Evolutionary conservation across 2,888 invertebrate species (phyloP).

Genomic region (Habrosyne pyritoides): DNA sequence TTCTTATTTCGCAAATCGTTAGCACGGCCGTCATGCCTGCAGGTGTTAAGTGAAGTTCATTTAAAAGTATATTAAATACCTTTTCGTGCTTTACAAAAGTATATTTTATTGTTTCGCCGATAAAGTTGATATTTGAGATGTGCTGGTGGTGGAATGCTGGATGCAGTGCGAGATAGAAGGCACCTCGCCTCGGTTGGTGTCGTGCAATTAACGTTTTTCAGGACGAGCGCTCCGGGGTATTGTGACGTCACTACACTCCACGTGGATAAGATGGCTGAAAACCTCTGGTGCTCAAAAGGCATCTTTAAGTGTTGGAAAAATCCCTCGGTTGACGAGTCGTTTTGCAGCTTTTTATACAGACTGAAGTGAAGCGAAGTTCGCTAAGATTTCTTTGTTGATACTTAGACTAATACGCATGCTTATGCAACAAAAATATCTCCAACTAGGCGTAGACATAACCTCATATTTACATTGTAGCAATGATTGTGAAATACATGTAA

Average conservation of each 20-base stretch:
- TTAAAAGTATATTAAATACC: slow-evolving; percentile 37
- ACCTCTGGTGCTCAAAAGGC: slow-evolving; percentile 57
- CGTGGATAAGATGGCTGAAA: slow-evolving; percentile 61
- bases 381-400: not conserved
- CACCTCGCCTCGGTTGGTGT: slow-evolving; percentile 52
- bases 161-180: slow-evolving; percentile 49
- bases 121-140: slow-evolving; percentile 38
- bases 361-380: not conserved
- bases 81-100: slow-evolving; percentile 23
- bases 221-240: slow-evolving; percentile 61
- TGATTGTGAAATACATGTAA: not conserved
- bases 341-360: slow-evolving; percentile 28
- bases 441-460: not conserved
- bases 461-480: slow-evolving; percentile 1
- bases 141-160: slow-evolving; percentile 43
- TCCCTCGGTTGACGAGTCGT: slow-evolving; percentile 31
- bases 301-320: slow-evolving; percentile 55
- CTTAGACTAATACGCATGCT: not conserved
- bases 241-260: slow-evolving; percentile 61
- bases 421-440: not conserved
- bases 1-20: slow-evolving; percentile 39
- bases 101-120: slow-evolving; percentile 20
- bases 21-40: slow-evolving; percentile 32
- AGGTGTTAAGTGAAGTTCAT: slow-evolving; percentile 46
- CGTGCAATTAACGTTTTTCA: slow-evolving; percentile 77